phyloP scores from a whole-genome alignment of 1,140 invertebrate genomes.

The Drosophila novamexicana region DNA sequence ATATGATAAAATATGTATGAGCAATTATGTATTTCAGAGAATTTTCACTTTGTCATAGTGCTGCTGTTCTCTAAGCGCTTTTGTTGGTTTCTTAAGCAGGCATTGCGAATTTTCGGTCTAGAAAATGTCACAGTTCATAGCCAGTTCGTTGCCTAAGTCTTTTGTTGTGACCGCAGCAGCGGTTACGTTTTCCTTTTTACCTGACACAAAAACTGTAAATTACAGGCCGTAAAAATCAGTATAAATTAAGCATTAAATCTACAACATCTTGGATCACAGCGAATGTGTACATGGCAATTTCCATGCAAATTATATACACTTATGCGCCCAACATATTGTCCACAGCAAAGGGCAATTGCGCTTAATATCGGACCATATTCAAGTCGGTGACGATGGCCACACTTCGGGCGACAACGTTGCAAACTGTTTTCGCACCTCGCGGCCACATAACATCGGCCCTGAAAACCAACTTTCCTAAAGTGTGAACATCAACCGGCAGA shows the following conservation, averaged over 20 bases:
- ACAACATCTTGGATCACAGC: conserved; percentile 57
- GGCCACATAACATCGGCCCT: conserved; percentile 37
- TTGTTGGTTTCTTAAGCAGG: conserved; percentile 13
- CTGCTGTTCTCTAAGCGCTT: not conserved
- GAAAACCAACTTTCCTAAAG: conserved; percentile 82
- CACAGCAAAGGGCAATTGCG: conserved; percentile 35
- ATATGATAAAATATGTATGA: conserved; percentile 75
- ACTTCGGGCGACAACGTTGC: conserved; percentile 75
- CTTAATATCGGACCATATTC: conserved; percentile 13
- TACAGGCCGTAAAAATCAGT: conserved; percentile 59
- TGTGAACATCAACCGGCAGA: conserved; percentile 68
- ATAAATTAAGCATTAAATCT: conserved; percentile 79
- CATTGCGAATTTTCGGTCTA: conserved; percentile 18
- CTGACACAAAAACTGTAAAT: conserved; percentile 46
- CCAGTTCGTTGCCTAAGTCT: conserved; percentile 36
- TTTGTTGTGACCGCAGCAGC: conserved; percentile 34
- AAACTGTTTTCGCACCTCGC: conserved; percentile 73
- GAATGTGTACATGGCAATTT: conserved; percentile 60
- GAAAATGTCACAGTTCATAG: not conserved
- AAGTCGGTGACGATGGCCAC: conserved; percentile 68
- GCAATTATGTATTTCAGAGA: conserved; percentile 59
- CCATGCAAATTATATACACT: conserved; percentile 81
- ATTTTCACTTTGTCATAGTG: conserved; percentile 20
- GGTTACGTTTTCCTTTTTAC: conserved; percentile 42
- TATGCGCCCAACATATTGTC: conserved; percentile 42